These are phyloP conservation scores for Syngnathus acus DNA, from an alignment of 2,797 vertebrate genomes.

Conservation along the genomic window DNA sequence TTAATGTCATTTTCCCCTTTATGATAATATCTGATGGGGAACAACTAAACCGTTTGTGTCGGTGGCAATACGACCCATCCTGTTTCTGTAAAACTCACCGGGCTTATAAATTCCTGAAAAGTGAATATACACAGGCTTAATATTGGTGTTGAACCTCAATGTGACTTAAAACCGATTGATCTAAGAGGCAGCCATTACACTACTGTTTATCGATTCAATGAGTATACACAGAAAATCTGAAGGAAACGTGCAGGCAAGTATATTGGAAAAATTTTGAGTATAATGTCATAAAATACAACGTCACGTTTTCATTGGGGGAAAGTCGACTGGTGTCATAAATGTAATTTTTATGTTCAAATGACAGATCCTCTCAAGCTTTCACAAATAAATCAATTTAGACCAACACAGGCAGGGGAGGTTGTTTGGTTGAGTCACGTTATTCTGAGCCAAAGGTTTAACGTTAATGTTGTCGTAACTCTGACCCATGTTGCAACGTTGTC, in stretches of 20 bases:
- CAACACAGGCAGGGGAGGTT: not conserved
- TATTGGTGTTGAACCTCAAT: not conserved
- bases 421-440: not conserved
- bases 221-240: not conserved
- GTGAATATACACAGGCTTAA: not conserved
- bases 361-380: constrained; percentile 1
- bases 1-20: constrained; percentile 43
- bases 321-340: not conserved
- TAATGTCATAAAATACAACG: not conserved
- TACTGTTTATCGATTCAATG: not conserved
- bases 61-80: constrained; percentile 24
- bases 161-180: not conserved
- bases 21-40: constrained; percentile 52
- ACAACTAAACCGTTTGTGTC: constrained; percentile 42
- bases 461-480: not conserved
- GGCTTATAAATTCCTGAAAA: not conserved
- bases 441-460: not conserved
- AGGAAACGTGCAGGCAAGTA: not conserved
- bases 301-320: not conserved
- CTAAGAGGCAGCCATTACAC: not conserved
- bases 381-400: not conserved
- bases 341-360: not conserved
- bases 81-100: not conserved
- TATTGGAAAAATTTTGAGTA: not conserved
- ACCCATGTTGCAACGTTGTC: not conserved